phyloP scores from a whole-genome alignment of 2,888 invertebrate species.

The Aporophyla nigra region DNA sequence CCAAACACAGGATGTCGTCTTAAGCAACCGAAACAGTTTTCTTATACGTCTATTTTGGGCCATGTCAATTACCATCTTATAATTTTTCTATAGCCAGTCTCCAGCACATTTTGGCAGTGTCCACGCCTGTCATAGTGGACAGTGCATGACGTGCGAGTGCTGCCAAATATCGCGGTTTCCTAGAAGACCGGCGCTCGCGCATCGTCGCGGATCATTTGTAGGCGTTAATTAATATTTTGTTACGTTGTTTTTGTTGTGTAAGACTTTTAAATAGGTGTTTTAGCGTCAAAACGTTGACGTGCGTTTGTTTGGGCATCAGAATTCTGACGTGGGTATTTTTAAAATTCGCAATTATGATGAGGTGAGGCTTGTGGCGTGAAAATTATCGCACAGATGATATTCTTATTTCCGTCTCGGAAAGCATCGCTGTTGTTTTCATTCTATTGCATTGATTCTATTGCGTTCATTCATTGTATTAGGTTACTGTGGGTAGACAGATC shows the following conservation, averaged over 20 bases:
- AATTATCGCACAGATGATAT: not conserved
- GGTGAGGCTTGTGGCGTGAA: conserved; percentile 10
- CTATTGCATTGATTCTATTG: no score
- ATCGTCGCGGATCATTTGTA: conserved; percentile 46
- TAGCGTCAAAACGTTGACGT: conserved; percentile 41
- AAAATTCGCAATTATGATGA: conserved; percentile 24
- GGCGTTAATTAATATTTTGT: conserved; percentile 66
- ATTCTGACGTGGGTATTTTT: conserved; percentile 44
- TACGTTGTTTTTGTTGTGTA: conserved; percentile 54
- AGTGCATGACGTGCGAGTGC: conserved; percentile 43
- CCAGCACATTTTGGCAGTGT: conserved; percentile 64
- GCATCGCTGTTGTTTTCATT: not conserved
- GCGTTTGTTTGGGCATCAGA: conserved; percentile 39
- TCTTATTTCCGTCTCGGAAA: conserved; percentile 1
- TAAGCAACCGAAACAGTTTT: conserved; percentile 30
- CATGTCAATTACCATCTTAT: conserved; percentile 61
- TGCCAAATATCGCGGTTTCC: conserved; percentile 59
- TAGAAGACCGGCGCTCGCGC: conserved; percentile 55
- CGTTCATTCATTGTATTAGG: no score
- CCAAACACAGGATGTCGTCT: conserved; percentile 43
- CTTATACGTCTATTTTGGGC: conserved; percentile 50
- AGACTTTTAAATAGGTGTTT: conserved; percentile 60
- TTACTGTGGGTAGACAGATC: not conserved
- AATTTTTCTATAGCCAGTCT: conserved; percentile 54
- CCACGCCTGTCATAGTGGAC: conserved; percentile 46